Conservation (phyloP, 2,113 vertebrate species). For the Toxotes chatareus region DNA sequence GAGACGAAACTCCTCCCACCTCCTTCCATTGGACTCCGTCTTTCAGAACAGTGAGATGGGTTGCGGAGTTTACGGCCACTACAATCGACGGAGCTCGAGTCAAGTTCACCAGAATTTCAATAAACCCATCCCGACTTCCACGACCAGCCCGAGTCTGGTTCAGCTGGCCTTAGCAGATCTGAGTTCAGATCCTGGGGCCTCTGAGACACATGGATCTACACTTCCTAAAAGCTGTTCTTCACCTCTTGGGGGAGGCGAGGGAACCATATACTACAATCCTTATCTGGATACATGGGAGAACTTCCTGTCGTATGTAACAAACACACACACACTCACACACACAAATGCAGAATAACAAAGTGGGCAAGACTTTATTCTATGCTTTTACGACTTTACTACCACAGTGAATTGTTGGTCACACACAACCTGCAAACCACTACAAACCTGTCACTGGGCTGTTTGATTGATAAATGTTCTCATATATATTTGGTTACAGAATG, state of each 20-base stretch:
- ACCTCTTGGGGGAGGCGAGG: constrained; percentile 18
- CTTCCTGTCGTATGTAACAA: constrained; percentile 89
- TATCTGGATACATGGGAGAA: constrained; percentile 85
- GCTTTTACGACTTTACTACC: too few relatives aligned
- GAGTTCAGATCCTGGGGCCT: constrained; percentile 6
- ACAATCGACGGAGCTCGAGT: constrained; percentile 77
- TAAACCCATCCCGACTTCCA: constrained; percentile 49
- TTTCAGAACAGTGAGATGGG: constrained; percentile 11
- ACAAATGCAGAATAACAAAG: too few relatives aligned
- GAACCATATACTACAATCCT: constrained; percentile 71
- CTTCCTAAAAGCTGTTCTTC: constrained; percentile 46
- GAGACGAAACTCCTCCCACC: constrained; percentile 83
- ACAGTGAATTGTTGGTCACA: too few relatives aligned
- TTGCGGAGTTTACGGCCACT: constrained; percentile 83
- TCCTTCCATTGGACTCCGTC: constrained; percentile 76
- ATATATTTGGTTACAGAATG: too few relatives aligned
- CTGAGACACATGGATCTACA: neutral
- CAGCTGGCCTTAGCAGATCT: constrained; percentile 13
- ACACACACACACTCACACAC: constrained; percentile 7
- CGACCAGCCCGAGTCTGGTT: constrained; percentile 41
- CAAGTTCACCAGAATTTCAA: constrained; percentile 49
- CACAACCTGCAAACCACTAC: too few relatives aligned
- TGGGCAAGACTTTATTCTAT: too few relatives aligned
- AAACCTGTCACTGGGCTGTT: too few relatives aligned
- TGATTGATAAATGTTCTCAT: too few relatives aligned